These are phyloP conservation scores for Leucophenga varia DNA, from an alignment of 1,140 invertebrate species.

Conservation along the genomic window DNA sequence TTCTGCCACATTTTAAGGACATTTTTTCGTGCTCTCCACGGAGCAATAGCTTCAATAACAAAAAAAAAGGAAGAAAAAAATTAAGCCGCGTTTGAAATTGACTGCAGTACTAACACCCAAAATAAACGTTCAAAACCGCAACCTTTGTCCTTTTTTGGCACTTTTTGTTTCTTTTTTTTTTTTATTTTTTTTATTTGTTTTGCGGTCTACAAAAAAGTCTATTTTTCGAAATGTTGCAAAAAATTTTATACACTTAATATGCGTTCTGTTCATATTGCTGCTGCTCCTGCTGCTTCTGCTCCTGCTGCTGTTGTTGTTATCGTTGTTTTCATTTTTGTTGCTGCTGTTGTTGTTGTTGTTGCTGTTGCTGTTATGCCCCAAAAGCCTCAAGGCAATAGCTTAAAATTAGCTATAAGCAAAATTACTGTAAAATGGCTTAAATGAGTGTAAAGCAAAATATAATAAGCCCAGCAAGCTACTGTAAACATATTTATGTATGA, in stretches of 20 bases:
- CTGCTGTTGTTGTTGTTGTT: conserved; percentile 22
- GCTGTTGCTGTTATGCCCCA: conserved; percentile 25
- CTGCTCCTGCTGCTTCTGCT: not conserved
- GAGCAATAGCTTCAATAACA: conserved; percentile 43
- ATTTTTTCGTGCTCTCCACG: conserved; percentile 20
- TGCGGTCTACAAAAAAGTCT: not conserved
- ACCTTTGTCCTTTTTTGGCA: no score
- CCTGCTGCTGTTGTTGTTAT: conserved; percentile 16
- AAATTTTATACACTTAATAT: conserved; percentile 2
- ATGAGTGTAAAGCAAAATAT: conserved; percentile 52
- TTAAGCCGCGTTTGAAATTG: not conserved
- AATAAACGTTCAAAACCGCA: conserved; percentile 1
- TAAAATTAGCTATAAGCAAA: conserved; percentile 55
- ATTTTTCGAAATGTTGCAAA: conserved; percentile 14
- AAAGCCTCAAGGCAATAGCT: conserved; percentile 40
- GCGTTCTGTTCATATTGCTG: conserved; percentile 34
- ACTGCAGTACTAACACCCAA: not conserved
- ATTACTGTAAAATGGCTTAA: conserved; percentile 55
- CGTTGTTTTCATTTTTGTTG: conserved; percentile 12
- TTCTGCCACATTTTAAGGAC: conserved; percentile 5
- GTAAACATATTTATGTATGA: conserved; percentile 23
- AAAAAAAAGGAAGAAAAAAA: conserved; percentile 11
- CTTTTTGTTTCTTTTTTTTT: no score
- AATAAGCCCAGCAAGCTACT: conserved; percentile 43
- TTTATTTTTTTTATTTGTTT: not conserved